These are phyloP conservation scores for Champsocephalus gunnari DNA, from an alignment of 2,797 vertebrate species.

Conservation along the genomic window DNA sequence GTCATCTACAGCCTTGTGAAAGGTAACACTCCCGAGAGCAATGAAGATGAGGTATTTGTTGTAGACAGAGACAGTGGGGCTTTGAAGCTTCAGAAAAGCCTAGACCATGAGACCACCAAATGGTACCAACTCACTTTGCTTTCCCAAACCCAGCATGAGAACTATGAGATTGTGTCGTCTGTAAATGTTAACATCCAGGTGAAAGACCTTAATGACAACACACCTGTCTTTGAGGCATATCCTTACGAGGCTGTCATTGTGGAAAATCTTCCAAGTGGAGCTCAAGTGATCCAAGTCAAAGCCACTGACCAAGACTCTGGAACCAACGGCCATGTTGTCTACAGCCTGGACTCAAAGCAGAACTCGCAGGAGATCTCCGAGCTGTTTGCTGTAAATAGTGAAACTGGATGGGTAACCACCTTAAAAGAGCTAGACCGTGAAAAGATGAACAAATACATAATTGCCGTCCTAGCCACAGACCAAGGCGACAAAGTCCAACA, in stretches of 20 bases:
- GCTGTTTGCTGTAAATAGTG: slow-evolving; percentile 90
- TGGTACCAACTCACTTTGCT: slow-evolving; percentile 95
- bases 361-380: slow-evolving; percentile 85
- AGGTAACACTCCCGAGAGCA: slow-evolving; percentile 94
- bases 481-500: slow-evolving; percentile 91
- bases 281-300: slow-evolving; percentile 92
- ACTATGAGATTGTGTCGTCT: slow-evolving; percentile 85
- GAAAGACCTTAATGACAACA: slow-evolving; percentile 96
- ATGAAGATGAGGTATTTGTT: slow-evolving; percentile 92
- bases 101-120: slow-evolving; percentile 95
- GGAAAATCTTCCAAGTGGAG: slow-evolving; percentile 93
- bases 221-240: slow-evolving; percentile 92
- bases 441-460: slow-evolving; percentile 82
- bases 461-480: slow-evolving; percentile 90
- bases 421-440: slow-evolving; percentile 95
- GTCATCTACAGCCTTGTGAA: slow-evolving; percentile 90
- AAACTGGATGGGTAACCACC: slow-evolving; percentile 96
- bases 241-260: slow-evolving; percentile 92
- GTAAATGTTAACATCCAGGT: slow-evolving; percentile 94
- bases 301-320: slow-evolving; percentile 94
- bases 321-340: slow-evolving; percentile 91
- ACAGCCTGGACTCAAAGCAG: slow-evolving; percentile 90
- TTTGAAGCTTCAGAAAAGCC: slow-evolving; percentile 93
- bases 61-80: slow-evolving; percentile 90
- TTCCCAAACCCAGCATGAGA: slow-evolving; percentile 84